phyloP scores from a whole-genome alignment of 2,888 invertebrate genomes.

The Drosophila pseudotakahashii region DNA sequence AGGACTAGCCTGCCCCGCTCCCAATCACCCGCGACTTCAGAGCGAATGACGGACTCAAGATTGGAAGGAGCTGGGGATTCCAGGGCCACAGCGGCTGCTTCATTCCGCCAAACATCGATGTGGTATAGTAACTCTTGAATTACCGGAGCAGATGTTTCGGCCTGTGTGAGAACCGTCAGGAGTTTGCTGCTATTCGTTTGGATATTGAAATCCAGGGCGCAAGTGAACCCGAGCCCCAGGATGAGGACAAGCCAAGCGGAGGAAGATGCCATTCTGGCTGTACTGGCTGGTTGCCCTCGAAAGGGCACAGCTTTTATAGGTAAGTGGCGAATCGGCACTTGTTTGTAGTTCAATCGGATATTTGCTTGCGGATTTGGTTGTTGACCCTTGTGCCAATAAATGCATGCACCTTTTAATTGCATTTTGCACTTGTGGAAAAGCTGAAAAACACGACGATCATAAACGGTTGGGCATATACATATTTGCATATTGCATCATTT shows the following conservation, averaged over 20 bases:
- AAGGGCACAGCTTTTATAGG: slow-evolving; percentile 31
- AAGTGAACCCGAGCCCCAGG: slow-evolving; percentile 1
- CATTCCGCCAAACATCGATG: slow-evolving; percentile 44
- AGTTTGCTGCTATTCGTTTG: slow-evolving; percentile 28
- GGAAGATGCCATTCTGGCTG: slow-evolving; percentile 17
- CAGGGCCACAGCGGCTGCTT: neutral
- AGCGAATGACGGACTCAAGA: slow-evolving; percentile 54
- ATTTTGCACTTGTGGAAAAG: slow-evolving; percentile 28
- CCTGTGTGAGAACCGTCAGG: slow-evolving; percentile 32
- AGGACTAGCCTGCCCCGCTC: slow-evolving; percentile 48
- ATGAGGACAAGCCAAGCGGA: slow-evolving; percentile 11
- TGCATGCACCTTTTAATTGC: slow-evolving; percentile 51
- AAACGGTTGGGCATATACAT: slow-evolving; percentile 12
- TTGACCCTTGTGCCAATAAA: slow-evolving; percentile 44
- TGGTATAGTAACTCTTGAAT: slow-evolving; percentile 53
- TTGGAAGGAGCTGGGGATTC: slow-evolving; percentile 3
- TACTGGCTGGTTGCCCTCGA: slow-evolving; percentile 16
- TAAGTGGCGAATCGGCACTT: slow-evolving; percentile 14
- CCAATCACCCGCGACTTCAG: slow-evolving; percentile 66
- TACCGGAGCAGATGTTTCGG: slow-evolving; percentile 26
- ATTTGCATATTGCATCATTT: slow-evolving; percentile 1
- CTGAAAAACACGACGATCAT: slow-evolving; percentile 19
- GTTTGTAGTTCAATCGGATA: slow-evolving; percentile 54
- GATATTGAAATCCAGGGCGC: neutral
- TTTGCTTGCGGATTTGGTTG: slow-evolving; percentile 48